Evolutionary conservation across 2,797 vertebrate species (phyloP), one percentile per base, ranked within the genome.

Genomic region (Rhinatrema bivittatum): DNA sequence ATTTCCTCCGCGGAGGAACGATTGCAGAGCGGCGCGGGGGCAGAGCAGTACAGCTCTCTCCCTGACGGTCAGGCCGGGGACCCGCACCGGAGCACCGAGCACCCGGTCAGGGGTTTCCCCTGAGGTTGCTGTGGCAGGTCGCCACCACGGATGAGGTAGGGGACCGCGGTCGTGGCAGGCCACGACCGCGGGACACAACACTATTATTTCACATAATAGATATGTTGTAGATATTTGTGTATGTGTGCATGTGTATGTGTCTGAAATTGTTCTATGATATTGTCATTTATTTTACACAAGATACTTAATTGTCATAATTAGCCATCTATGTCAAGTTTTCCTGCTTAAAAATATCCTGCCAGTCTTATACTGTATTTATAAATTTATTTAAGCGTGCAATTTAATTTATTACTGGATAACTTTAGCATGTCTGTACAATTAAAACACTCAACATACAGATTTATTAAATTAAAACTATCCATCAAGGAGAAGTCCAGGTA

Each of bases 401-500:
- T 67, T 78, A 82, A 86, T 85, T 85, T 85, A 86, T 81, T 67
- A 45, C 65, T 24, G 39, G 74, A 71, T 81, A 83, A 82, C 80
- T 85, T 81, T 74, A 63, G 74, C 81, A 79, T 77, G 73, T 79
- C 79, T 65, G 76, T 83, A 85, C 71, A 79, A 79, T 86, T 82
- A 82, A 85, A 85, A 86, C 81, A 86, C 84, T 84, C 85, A 82
- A 74, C 70, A 72, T 79, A 79, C 78, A 76, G 76, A 80, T 83
- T 83, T 81, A 81, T 86, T 84, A 86, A 86, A 86, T 86, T 85
- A 86, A 86, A 86, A 82, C 84, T 82, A 86, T 86, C 85, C 73
- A 86, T 86, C 84, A 86, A 68, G 76, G n/a, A 46, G 51, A 79
- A 63, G 70, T 77, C 74, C 84, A 86, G 84, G 84, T 86, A 85